Percentiles rank a stretch among this genome's conserved stretches.
These are phyloP conservation scores for Thecophora atra DNA, from an alignment of 2,888 invertebrate species.

Conservation along the genomic window DNA sequence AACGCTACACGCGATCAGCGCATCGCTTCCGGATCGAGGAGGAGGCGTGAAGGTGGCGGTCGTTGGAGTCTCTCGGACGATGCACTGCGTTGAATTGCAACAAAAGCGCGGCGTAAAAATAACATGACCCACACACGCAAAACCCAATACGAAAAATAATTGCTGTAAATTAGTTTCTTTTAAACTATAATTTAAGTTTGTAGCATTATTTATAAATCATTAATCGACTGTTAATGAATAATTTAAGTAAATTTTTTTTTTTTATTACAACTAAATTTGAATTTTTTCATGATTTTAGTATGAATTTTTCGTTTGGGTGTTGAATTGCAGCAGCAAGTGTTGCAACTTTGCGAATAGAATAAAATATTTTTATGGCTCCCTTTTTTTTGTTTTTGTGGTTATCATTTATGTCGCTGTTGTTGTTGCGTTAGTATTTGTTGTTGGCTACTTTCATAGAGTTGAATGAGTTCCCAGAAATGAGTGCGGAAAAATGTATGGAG, in stretches of 20 bases:
- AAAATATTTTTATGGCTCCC: conserved; percentile 4
- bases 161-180: neutral
- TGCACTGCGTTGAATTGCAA: conserved; percentile 15
- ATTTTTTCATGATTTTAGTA: neutral
- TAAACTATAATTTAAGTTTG: neutral
- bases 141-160: neutral
- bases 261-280: neutral
- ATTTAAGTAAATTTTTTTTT: neutral
- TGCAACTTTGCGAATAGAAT: conserved; percentile 26
- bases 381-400: neutral
- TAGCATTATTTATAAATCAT: too few species aligned
- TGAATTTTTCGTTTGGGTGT: neutral
- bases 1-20: conserved; percentile 21
- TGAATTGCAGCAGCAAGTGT: conserved; percentile 22
- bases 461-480: conserved; percentile 9
- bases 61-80: neutral
- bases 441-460: neutral
- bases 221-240: too few species aligned
- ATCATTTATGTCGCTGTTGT: neutral
- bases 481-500: neutral
- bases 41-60: too few species aligned
- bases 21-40: conserved; percentile 31
- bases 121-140: neutral
- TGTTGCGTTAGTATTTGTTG: neutral
- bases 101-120: neutral